phyloP scores from a whole-genome alignment of 2,797 vertebrate species.

The Setipinna tenuifilis region DNA sequence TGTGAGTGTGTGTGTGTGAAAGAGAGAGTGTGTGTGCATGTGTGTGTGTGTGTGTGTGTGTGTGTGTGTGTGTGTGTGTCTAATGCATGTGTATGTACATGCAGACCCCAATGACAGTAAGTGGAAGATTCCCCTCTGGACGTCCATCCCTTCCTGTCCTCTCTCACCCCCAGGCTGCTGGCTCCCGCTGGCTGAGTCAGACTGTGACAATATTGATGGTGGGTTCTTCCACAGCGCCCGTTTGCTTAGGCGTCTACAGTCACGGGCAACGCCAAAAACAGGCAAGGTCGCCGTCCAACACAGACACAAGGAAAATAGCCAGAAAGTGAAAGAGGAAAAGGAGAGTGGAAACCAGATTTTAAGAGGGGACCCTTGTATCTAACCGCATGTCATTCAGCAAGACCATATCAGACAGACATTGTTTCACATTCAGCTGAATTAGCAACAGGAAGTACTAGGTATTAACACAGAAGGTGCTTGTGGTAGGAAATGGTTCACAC shows the following conservation, averaged over 20 bases:
- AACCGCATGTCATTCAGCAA: not conserved
- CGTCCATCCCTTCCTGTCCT: not conserved
- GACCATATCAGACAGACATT: not conserved
- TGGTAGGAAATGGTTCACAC: not conserved
- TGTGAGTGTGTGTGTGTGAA: too few relatives aligned
- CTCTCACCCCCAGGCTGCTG: slow-evolving; percentile 8
- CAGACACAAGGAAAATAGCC: slow-evolving; percentile 33
- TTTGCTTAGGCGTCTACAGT: slow-evolving; percentile 57
- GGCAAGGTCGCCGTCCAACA: slow-evolving; percentile 26
- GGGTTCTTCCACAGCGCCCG: slow-evolving; percentile 43
- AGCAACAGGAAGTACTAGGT: not conserved
- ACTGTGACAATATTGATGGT: slow-evolving; percentile 56
- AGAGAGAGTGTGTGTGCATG: too few relatives aligned
- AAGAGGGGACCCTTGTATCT: not conserved
- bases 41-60: slow-evolving; percentile 14
- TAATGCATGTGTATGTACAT: slow-evolving; percentile 28
- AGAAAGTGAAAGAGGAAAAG: slow-evolving; percentile 11
- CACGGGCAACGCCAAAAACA: slow-evolving; percentile 27
- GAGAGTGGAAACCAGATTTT: not conserved
- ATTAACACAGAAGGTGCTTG: not conserved
- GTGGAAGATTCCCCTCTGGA: slow-evolving; percentile 53
- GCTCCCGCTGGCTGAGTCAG: slow-evolving; percentile 47
- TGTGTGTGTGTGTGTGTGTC: too few relatives aligned
- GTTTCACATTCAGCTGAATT: not conserved
- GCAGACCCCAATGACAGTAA: slow-evolving; percentile 31